Base-by-base conservation (phyloP, 2,113 vertebrate genomes). In the Myotis brandtii region DNA sequence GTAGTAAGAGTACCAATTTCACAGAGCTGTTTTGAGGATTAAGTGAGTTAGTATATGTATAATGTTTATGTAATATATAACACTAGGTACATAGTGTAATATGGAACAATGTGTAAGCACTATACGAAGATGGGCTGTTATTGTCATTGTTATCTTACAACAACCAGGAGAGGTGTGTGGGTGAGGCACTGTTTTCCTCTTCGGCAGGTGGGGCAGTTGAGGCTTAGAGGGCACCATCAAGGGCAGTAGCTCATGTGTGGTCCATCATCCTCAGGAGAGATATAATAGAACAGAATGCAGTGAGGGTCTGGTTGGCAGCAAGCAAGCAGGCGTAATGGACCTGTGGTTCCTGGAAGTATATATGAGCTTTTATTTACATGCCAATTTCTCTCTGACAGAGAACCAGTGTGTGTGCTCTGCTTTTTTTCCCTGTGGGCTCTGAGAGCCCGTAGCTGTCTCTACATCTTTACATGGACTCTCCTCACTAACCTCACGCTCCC, bases 371-470 rank as follows among this genome's bases (percentile, higher is more conserved):
- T 50, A 20, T n/a, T 70, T 90, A 20, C 23, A 5, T 23, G 5
- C 70, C 12, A 7, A 25, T 13, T 27, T 67, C 18, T 67, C 56
- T 90, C 66, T 20, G 43, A 23, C 21, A n/a, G 48, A 50, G 67
- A 59, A n/a, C 30, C 73, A 73, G 9, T 20, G 40, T 43, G 70
- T 1, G 6, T 67, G 30, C 37, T 16, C 0, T 14, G 69, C 18
- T 40, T 32, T 40, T 40, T 32, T 72, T 30, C 50, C 17, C 21
- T 25, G 1, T 2, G 54, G 14, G 9, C 66, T 25, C 43, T 18
- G n/a, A 72, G 76, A 34, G 11, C 13, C 0, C 4, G 2, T 18
- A 30, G 17, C 40, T 48, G 10, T 17, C 2, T 27, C 2, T 12
- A 3, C 16, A 1, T 46, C 32, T 34, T 66, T 62, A 84, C 73